Base-by-base conservation (phyloP, 2,797 vertebrate genomes). In the Pogoniulus pusillus region DNA sequence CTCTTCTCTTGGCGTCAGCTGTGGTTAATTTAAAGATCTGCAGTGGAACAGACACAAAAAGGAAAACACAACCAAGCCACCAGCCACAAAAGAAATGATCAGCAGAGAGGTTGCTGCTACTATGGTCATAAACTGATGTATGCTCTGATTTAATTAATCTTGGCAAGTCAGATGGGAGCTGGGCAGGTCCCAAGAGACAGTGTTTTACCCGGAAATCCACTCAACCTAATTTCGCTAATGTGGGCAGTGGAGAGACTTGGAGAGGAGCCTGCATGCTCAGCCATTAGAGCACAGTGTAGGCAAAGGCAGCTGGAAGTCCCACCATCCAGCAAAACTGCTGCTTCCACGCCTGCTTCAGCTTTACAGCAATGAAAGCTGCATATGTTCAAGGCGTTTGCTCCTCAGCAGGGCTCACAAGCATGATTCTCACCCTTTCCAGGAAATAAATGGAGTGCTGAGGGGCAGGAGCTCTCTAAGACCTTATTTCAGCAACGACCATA, bases 171-270 rank as follows among this genome's bases (percentile, higher is more conserved):
- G 93, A 95, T 4, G 2, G 95, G 95, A 97, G 93, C 96, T 97
- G 96, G 96, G 96, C 96, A 96, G 90, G 95, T 97, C 97, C 97
- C 97, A 97, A 96, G 97, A 97, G 97, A 94, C 94, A 96, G 93
- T 96, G 88, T 97, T 97, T 97, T 97, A 97, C 97, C 97, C 93
- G 83, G 97, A 98, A 98, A 97, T 97, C 97, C 97, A 98, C 96
- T 97, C 97, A 98, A 96, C 96, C 96, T 97, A 97, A 98, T 98
- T 98, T 98, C 96, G 95, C 95, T 97, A 97, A 97, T 98, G 97
- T 95, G 93, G 96, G 95, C 96, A 97, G 90, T 91, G 90, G 89
- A 97, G 95, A 93, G 96, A 94, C 83, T 96, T 98, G 97, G 97
- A 96, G 65, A 63, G 9, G 55, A 95, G 97, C 97, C 97, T 97